A percentile compares a stretch with the other conserved stretches of the same genome.
phyloP scores from a whole-genome alignment of 1,140 invertebrate genomes.

The Drosophila lowei region DNA sequence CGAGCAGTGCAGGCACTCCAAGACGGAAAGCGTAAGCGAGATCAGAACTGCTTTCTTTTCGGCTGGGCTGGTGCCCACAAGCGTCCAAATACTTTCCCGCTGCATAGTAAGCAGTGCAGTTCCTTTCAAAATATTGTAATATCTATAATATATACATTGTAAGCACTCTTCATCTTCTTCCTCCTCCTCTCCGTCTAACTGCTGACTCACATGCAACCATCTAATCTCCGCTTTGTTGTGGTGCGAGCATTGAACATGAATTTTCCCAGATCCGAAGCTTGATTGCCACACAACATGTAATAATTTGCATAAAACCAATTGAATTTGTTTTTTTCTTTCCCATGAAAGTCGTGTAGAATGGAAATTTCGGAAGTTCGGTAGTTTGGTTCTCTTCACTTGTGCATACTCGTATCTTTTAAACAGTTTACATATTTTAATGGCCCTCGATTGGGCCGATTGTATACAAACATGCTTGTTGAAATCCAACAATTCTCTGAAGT shows the following conservation, averaged over 20 bases:
- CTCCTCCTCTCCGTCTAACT: constrained; percentile 1
- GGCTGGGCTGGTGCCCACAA: too few relatives aligned
- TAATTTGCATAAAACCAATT: constrained; percentile 30
- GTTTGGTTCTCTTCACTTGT: too few relatives aligned
- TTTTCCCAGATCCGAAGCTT: constrained; percentile 40
- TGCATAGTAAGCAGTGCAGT: too few relatives aligned
- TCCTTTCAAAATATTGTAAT: too few relatives aligned
- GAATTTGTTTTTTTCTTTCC: constrained; percentile 21
- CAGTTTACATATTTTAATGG: too few relatives aligned
- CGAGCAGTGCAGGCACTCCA: neutral
- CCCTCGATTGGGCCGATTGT: too few relatives aligned
- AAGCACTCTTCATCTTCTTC: neutral
- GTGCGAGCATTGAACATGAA: constrained; percentile 23
- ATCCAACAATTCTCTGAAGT: too few relatives aligned
- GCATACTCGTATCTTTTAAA: neutral
- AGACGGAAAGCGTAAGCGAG: too few relatives aligned
- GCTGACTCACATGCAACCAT: constrained; percentile 21
- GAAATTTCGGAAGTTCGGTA: constrained; percentile 1
- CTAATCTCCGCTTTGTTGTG: neutral
- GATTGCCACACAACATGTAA: constrained; percentile 42
- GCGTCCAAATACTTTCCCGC: too few relatives aligned
- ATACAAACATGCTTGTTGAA: too few relatives aligned
- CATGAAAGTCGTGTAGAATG: constrained; percentile 25
- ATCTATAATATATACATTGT: too few relatives aligned
- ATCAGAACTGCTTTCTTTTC: too few relatives aligned